phyloP scores from a whole-genome alignment of 2,888 invertebrate species.

The Erannis defoliaria region DNA sequence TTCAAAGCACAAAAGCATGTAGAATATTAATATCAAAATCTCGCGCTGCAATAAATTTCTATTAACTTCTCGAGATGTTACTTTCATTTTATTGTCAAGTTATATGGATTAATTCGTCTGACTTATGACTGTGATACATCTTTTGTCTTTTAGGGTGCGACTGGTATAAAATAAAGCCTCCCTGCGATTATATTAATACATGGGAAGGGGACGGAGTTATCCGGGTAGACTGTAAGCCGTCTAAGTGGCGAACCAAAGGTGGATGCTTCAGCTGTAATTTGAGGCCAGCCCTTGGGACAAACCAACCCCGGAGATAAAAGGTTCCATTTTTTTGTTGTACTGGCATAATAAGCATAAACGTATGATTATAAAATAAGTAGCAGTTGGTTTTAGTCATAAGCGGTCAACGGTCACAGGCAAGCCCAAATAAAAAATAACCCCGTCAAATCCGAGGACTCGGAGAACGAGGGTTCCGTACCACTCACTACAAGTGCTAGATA shows the following conservation, averaged over 20 bases:
- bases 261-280: constrained; percentile 52
- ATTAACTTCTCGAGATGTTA: constrained; percentile 83
- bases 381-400: no score
- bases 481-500: no score
- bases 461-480: no score
- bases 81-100: constrained; percentile 83
- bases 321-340: constrained; percentile 18
- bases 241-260: constrained; percentile 67
- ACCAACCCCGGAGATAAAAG: constrained; percentile 30
- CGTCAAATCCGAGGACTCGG: no score
- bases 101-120: constrained; percentile 85
- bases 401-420: no score
- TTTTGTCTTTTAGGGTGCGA: constrained; percentile 72
- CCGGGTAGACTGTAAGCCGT: constrained; percentile 74
- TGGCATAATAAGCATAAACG: no score
- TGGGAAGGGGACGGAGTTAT: constrained; percentile 74
- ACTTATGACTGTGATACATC: constrained; percentile 86
- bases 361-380: no score
- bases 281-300: constrained; percentile 46
- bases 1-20: constrained; percentile 36
- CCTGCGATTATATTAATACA: constrained; percentile 84
- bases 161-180: constrained; percentile 82
- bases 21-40: constrained; percentile 49
- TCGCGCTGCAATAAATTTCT: constrained; percentile 77
- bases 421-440: no score